These are phyloP conservation scores for Tanytarsus gracilentus DNA, from an alignment of 2,888 invertebrate species.

Conservation along the genomic window DNA sequence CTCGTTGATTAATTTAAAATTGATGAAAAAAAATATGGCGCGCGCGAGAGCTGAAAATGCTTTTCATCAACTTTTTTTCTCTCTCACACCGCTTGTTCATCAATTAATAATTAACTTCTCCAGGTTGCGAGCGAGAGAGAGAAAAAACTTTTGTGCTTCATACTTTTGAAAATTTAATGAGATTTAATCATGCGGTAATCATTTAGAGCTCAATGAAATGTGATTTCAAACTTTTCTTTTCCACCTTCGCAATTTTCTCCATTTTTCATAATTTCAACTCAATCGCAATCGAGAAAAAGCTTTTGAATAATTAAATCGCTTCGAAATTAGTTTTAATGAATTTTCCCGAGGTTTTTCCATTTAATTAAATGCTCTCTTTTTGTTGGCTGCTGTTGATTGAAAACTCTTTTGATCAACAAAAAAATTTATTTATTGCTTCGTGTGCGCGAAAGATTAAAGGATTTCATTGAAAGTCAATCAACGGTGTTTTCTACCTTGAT, in stretches of 20 bases:
- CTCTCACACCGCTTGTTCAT: constrained; percentile 5
- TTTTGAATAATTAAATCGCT: constrained; percentile 10
- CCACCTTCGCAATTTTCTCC: not conserved
- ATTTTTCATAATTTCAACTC: too few species aligned
- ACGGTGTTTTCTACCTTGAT: too few species aligned
- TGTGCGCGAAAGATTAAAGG: not conserved
- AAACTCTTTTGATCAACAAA: not conserved
- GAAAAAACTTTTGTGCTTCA: constrained; percentile 8
- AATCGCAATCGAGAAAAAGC: not conserved
- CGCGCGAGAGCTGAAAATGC: too few species aligned
- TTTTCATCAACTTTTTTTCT: constrained; percentile 2
- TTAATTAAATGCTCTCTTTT: constrained; percentile 15
- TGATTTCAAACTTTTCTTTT: constrained; percentile 22
- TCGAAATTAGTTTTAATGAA: constrained; percentile 11
- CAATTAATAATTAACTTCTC: constrained; percentile 25
- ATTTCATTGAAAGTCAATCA: too few species aligned
- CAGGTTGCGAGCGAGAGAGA: not conserved
- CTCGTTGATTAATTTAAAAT: constrained; percentile 25
- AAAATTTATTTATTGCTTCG: not conserved
- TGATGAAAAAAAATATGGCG: constrained; percentile 27
- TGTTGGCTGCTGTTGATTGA: too few species aligned
- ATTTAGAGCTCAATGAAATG: constrained; percentile 21
- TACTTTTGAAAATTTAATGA: constrained; percentile 26
- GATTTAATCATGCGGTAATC: constrained; percentile 26
- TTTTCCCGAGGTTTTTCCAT: constrained; percentile 9